phyloP scores from a whole-genome alignment of 2,888 invertebrate species.

The Dryobota labecula region DNA sequence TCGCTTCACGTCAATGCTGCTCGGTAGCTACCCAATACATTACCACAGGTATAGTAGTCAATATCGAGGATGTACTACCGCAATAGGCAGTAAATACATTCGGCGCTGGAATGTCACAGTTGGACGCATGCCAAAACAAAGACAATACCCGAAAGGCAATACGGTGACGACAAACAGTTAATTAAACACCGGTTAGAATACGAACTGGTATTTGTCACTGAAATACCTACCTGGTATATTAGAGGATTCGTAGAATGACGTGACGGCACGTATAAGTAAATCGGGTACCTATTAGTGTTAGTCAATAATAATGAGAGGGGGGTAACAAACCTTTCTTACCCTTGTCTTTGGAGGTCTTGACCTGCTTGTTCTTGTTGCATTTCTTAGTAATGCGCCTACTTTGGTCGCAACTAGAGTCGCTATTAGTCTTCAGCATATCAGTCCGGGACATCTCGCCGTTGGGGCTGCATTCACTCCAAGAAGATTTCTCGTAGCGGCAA shows the following conservation, averaged over 20 bases:
- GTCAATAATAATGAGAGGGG: conserved; percentile 47
- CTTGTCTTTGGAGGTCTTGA: conserved; percentile 92
- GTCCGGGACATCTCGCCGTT: conserved; percentile 95
- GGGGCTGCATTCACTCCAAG: conserved; percentile 95
- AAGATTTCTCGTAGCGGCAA: conserved; percentile 97
- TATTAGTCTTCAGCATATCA: conserved; percentile 95
- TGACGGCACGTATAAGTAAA: not conserved
- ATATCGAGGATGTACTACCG: not conserved
- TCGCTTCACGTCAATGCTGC: not conserved
- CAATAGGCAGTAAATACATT: conserved; percentile 29
- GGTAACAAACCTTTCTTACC: conserved; percentile 74
- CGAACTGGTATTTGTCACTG: conserved; percentile 5
- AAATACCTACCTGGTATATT: conserved; percentile 9
- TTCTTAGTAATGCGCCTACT: conserved; percentile 96
- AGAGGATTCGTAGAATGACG: not conserved
- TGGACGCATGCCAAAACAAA: conserved; percentile 31
- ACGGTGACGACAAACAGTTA: conserved; percentile 16
- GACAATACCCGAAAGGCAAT: conserved; percentile 19
- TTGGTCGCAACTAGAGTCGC: conserved; percentile 95
- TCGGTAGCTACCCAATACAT: not conserved
- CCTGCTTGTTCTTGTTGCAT: conserved; percentile 94
- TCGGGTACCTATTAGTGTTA: conserved; percentile 14
- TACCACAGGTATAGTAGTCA: not conserved
- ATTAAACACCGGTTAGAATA: conserved; percentile 10
- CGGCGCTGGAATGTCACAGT: conserved; percentile 15